Conservation (phyloP, 2,113 vertebrate genomes). For the Ivindomyrus marchei region DNA sequence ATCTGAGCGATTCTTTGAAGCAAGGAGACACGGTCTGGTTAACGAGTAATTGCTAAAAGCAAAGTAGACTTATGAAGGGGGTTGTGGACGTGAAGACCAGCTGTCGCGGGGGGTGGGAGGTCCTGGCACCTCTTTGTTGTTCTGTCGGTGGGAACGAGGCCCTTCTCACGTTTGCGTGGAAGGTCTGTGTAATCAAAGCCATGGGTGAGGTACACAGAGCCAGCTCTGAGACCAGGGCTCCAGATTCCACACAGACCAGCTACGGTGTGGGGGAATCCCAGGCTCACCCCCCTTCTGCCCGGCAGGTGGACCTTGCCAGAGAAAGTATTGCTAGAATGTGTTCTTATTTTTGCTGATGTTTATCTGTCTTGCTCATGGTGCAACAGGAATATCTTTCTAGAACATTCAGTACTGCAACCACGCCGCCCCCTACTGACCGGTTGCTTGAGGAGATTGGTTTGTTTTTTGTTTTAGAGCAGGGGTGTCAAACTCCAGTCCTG, state of each 20-base stretch:
- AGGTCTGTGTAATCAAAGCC: not conserved
- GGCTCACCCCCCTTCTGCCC: not conserved
- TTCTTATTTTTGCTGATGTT: not conserved
- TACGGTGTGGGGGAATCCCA: constrained; percentile 6
- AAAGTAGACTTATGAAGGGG: not conserved
- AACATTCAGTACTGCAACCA: not conserved
- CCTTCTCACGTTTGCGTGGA: not conserved
- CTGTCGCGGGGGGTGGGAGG: not conserved
- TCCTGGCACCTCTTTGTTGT: not conserved
- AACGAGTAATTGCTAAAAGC: not conserved
- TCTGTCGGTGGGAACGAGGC: not conserved
- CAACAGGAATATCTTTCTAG: not conserved
- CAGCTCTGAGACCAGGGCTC: not conserved
- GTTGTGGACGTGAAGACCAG: not conserved
- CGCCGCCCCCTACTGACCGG: not conserved
- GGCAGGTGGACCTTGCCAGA: not conserved
- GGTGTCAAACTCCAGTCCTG: too few species aligned
- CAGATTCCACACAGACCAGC: constrained; percentile 7
- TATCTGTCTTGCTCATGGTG: not conserved
- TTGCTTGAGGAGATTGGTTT: not conserved
- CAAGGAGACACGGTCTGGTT: not conserved
- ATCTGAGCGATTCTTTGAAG: not conserved
- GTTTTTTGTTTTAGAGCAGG: not conserved
- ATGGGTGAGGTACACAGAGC: not conserved
- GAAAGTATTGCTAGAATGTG: not conserved